Base-by-base conservation (phyloP, 2,888 invertebrate genomes). In the Drosophila falleni region DNA sequence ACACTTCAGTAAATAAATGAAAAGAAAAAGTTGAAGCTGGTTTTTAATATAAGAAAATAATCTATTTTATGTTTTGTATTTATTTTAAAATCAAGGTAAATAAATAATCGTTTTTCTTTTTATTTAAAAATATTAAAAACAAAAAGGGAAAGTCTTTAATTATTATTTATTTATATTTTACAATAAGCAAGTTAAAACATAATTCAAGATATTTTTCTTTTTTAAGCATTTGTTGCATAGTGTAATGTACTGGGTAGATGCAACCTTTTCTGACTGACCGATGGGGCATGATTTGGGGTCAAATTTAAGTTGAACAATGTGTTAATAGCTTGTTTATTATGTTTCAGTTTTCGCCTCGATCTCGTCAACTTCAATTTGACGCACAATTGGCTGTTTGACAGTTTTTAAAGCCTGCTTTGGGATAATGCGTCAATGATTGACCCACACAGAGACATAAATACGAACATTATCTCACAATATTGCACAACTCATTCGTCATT, bases 261-360 rank as follows among this genome's bases (percentile, higher is more conserved):
- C 58, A 37, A 3, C 9, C 3, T 9, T 49, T 55, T 44, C 41
- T 31, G 11, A 19, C 55, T 54, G 56, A 33, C 46, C 63, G 46
- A 41, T 75, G 65, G 37, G 58, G 69, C 79, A 64, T 66, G 62
- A 73, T 72, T 72, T 62, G 33, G 19, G 71, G 31, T n/a, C 67
- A 42, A 49, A 62, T 67, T 56, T 56, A 51, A 29, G n/a, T 51
- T 65, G 53, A 73, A 69, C 71, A 77, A 71, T 66, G 85, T 87
- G 83, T 62, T 87, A 85, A 83, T 77, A 72, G 86, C 74, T 77
- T 79, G 77, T 77, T 79, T 87, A 81, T 85, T 81, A 74, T 74
- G 63, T 72, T 76, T 78, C 66, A 73, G 47, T 44, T 46, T 37
- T 51, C 19, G 26, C 23, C 42, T 73, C 47, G 39, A 59, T 47